These are phyloP conservation scores for Pelmatolapia mariae DNA, from an alignment of 2,113 vertebrate genomes.

Conservation along the genomic window DNA sequence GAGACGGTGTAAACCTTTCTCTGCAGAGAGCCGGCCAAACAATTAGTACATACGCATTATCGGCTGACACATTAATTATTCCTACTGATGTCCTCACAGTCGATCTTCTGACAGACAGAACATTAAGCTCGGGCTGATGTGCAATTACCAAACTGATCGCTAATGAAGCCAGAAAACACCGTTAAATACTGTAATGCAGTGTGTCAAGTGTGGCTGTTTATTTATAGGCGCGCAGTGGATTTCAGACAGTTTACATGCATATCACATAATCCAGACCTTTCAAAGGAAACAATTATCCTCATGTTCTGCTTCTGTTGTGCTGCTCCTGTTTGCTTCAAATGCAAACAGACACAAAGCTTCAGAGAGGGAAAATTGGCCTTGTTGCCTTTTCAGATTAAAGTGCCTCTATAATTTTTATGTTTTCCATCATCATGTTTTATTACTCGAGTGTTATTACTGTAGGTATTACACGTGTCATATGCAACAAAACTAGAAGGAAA, in stretches of 20 bases:
- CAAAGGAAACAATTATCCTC: not conserved
- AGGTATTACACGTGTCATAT: not conserved
- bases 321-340: not conserved
- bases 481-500: not conserved
- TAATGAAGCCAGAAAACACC: slow-evolving; percentile 20
- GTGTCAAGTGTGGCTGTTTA: not conserved
- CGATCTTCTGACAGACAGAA: not conserved
- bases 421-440: not conserved
- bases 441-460: not conserved
- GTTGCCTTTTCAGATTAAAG: not conserved
- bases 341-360: not conserved
- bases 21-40: not conserved
- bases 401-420: not conserved
- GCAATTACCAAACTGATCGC: not conserved
- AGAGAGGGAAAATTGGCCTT: not conserved
- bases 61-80: slow-evolving; percentile 14
- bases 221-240: not conserved
- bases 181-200: not conserved
- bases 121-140: slow-evolving; percentile 11
- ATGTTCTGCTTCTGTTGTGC: not conserved
- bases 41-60: not conserved
- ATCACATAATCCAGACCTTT: not conserved
- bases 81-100: not conserved
- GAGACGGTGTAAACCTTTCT: not conserved
- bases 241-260: not conserved